Evolutionary conservation across 2,888 invertebrate species (phyloP).

Genomic region (Branchellion lobata): DNA sequence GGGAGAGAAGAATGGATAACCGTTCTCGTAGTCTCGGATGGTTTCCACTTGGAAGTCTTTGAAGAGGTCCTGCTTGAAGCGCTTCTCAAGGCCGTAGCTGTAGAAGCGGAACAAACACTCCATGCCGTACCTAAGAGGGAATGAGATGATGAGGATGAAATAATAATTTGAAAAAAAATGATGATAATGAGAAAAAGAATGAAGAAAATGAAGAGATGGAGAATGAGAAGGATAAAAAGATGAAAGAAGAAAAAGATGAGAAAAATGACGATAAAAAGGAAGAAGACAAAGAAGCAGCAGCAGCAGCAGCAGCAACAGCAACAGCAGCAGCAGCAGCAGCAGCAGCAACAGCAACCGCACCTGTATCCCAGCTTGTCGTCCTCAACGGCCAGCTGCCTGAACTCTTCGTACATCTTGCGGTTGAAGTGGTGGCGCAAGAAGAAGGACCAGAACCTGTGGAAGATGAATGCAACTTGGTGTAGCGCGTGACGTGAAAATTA

Average conservation of each 20-base stretch:
- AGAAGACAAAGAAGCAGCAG: too few species aligned
- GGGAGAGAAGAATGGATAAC: too few species aligned
- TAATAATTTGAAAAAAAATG: slow-evolving; percentile 2
- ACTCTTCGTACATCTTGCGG: slow-evolving; percentile 95
- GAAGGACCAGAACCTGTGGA: slow-evolving; percentile 86
- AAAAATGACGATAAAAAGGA: too few species aligned
- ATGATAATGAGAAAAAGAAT: neutral
- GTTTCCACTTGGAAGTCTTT: slow-evolving; percentile 93
- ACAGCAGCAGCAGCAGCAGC: neutral
- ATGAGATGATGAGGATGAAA: neutral
- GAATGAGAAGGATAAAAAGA: too few species aligned
- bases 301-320: neutral
- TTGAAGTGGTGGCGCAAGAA: slow-evolving; percentile 97
- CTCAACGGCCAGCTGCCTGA: slow-evolving; percentile 84
- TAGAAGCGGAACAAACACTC: slow-evolving; percentile 86
- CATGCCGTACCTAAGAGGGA: slow-evolving; percentile 65
- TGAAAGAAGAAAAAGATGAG: too few species aligned
- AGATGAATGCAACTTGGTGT: neutral
- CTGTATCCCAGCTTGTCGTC: slow-evolving; percentile 81
- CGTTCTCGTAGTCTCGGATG: slow-evolving; percentile 81
- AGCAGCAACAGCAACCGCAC: slow-evolving; percentile 55
- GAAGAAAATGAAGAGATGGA: too few species aligned
- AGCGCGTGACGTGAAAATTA: neutral
- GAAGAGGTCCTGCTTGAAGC: slow-evolving; percentile 91
- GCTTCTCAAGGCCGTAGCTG: slow-evolving; percentile 93